Evolutionary conservation across 2,888 invertebrate species (phyloP).

Genomic region (Cremastinae sp.): DNA sequence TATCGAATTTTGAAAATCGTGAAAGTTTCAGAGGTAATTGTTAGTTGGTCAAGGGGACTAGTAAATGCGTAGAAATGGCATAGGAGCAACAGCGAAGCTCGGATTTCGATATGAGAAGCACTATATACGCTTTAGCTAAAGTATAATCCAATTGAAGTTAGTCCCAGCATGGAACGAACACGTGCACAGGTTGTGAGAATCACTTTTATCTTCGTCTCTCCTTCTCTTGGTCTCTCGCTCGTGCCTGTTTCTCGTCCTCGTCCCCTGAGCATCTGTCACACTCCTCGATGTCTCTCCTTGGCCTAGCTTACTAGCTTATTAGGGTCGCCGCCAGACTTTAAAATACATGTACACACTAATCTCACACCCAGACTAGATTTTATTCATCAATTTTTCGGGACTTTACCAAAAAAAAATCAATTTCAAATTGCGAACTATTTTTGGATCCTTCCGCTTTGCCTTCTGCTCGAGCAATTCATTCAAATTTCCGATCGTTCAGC

Average conservation of each 20-base stretch:
- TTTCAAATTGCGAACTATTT: not conserved
- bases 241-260: constrained; percentile 32
- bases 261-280: constrained; percentile 19
- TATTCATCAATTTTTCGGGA: constrained; percentile 6
- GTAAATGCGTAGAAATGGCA: not conserved
- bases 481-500: too few species aligned
- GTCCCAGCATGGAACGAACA: constrained; percentile 52
- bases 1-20: too few species aligned
- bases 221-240: too few species aligned
- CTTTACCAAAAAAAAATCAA: not conserved
- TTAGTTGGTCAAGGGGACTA: too few species aligned
- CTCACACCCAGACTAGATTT: not conserved
- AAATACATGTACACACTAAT: constrained; percentile 3
- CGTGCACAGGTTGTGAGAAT: constrained; percentile 53
- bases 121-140: constrained; percentile 43
- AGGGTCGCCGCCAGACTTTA: constrained; percentile 15
- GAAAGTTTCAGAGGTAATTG: too few species aligned
- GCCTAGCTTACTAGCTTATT: constrained; percentile 36
- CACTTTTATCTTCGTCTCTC: constrained; percentile 7
- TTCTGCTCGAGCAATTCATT: too few species aligned
- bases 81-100: not conserved
- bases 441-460: too few species aligned
- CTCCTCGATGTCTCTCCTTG: constrained; percentile 35
- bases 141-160: constrained; percentile 59
- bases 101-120: not conserved